A percentile compares a stretch with the other conserved stretches of the same genome.
These are phyloP conservation scores for Solenodon paradoxus DNA, from an alignment of 2,113 vertebrate species.

Conservation along the genomic window DNA sequence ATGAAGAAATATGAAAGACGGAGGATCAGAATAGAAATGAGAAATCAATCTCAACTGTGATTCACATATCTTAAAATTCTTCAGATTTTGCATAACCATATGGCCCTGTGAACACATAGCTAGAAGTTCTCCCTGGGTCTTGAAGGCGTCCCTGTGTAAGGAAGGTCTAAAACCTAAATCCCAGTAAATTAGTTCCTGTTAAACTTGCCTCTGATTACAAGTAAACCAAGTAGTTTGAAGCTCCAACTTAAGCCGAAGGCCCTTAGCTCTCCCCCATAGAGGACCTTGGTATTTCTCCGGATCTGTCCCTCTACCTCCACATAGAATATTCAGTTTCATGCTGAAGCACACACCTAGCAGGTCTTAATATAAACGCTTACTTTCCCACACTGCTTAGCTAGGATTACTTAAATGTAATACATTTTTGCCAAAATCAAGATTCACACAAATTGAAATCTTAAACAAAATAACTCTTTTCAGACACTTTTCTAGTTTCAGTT, in stretches of 20 bases:
- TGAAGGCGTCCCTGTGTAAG: background rate
- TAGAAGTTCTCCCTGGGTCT: background rate
- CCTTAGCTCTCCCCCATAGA: background rate
- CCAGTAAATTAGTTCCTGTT: background rate
- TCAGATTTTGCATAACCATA: background rate
- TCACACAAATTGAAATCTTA: slow-evolving; percentile 7
- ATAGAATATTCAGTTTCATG: background rate
- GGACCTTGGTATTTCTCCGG: background rate
- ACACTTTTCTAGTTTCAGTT: slow-evolving; percentile 8
- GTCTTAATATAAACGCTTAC: background rate
- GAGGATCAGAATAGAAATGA: background rate
- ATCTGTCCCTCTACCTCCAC: background rate
- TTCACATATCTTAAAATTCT: slow-evolving; percentile 16
- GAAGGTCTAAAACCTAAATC: background rate
- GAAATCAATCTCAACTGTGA: background rate
- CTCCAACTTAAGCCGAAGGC: background rate
- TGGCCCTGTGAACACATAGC: background rate
- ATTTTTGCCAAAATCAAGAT: slow-evolving; percentile 18
- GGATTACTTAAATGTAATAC: background rate
- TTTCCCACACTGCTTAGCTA: background rate
- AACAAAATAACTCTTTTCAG: background rate
- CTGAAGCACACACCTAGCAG: background rate
- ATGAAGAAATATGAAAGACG: background rate
- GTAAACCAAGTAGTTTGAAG: background rate
- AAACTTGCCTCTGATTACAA: slow-evolving; percentile 32